Evolutionary conservation across 2,888 invertebrate genomes (phyloP), one percentile per base, ranked within the genome.

Genomic region (Palloptera scutellata): DNA sequence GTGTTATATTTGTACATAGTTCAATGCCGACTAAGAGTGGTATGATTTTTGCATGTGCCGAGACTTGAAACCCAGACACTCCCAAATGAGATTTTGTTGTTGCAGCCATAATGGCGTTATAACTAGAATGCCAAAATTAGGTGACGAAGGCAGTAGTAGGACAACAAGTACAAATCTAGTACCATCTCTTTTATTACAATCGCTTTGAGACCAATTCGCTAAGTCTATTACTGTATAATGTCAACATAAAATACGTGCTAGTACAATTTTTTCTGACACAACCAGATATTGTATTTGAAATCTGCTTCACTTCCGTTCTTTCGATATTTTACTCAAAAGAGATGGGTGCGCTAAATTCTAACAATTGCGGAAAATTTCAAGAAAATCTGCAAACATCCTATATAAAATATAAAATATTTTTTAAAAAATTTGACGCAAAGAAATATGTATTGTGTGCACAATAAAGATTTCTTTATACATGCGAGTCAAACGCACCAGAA

Each of bases 251-350:
- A 4, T 6, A 30, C 30, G 6, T 30, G 30, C 73, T 78, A 70
- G 62, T 75, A 74, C 75, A 65, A 70, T 61, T 19, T 15, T 61
- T 30, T 76, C 79, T 81, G 83, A 83, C 83, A 82, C 77, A 74
- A 78, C 76, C 76, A 30, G 30, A 30, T 4, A 4, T 30, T 30
- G 30, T 78, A 71, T 76, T 74, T 76, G 75, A 79, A 76, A 79
- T 77, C 77, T 79, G 77, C 76, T 76, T 75, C 76, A 75, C 72
- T 77, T 83, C 82, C 82, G 84, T 83, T 89, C 88, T 87, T 89
- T 88, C 86, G 88, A 82, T 84, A 84, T 87, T 88, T 88, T 88
- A 87, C 88, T 86, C 85, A 89, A 88, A 87, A 91, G 91, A 91
- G 91, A 91, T 91, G 87, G 89, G 91, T 87, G 77, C 79, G 74